A percentile compares a stretch with the other conserved stretches of the same genome.
These are phyloP conservation scores for Antechinus stuartii DNA, from an alignment of 2,113 vertebrate species.

Conservation along the genomic window DNA sequence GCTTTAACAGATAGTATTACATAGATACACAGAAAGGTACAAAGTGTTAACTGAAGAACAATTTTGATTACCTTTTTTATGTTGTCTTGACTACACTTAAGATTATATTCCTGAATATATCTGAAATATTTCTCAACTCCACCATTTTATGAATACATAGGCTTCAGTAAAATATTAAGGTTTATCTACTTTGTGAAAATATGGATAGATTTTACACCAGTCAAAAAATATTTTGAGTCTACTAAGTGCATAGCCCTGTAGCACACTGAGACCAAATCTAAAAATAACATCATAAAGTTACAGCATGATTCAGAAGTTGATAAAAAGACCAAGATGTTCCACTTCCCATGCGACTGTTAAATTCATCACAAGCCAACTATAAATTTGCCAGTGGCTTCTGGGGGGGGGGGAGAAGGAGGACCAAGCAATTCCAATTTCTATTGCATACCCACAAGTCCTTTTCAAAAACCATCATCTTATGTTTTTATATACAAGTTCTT, in stretches of 20 bases:
- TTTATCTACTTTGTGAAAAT: conserved; percentile 28
- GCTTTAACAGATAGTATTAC: background rate
- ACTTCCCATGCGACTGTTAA: background rate
- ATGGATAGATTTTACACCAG: background rate
- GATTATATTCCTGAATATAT: background rate
- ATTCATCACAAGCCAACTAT: background rate
- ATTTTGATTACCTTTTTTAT: background rate
- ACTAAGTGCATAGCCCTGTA: conserved; percentile 31
- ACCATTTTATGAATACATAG: background rate
- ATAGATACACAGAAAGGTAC: background rate
- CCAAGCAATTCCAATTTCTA: background rate
- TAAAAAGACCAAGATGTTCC: background rate
- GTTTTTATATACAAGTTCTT: background rate
- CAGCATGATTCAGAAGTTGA: conserved; percentile 24
- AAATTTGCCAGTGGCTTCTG: background rate
- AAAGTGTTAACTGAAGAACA: background rate
- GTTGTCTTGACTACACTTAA: background rate
- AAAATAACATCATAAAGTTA: background rate
- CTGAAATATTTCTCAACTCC: conserved; percentile 36
- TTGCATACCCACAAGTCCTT: background rate
- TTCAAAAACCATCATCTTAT: background rate
- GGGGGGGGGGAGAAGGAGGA: too few relatives aligned
- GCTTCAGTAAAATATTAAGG: background rate
- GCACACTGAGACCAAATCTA: conserved; percentile 7
- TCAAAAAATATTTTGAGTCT: conserved; percentile 41